Conservation (phyloP, 2,888 invertebrate genomes). For the Fragum sueziense region DNA sequence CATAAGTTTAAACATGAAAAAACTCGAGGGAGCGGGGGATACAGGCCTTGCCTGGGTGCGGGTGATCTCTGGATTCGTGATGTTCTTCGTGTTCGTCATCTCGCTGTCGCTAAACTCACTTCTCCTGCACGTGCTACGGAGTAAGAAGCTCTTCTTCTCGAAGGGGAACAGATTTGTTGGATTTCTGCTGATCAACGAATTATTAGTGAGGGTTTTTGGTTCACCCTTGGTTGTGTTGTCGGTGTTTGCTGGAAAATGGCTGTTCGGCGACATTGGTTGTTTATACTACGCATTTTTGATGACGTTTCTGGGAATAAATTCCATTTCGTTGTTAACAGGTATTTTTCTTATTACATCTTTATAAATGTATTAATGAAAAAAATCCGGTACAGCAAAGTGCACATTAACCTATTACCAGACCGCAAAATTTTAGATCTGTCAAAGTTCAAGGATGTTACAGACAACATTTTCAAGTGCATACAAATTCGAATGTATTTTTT, state of each 20-base stretch:
- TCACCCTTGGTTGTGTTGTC: not conserved
- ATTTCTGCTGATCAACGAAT: not conserved
- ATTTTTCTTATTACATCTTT: too few species aligned
- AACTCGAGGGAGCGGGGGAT: not conserved
- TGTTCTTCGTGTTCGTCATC: not conserved
- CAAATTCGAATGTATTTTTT: too few species aligned
- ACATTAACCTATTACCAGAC: too few species aligned
- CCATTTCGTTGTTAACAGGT: not conserved
- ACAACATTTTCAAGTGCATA: too few species aligned
- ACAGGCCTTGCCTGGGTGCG: constrained; percentile 1
- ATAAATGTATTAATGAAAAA: too few species aligned
- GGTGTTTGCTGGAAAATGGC: not conserved
- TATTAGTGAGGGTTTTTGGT: not conserved
- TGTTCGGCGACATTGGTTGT: constrained; percentile 5
- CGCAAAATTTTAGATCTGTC: too few species aligned
- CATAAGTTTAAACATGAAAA: not conserved
- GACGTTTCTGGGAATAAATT: not conserved
- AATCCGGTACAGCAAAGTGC: too few species aligned
- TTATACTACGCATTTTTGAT: constrained; percentile 1
- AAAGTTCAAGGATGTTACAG: too few species aligned
- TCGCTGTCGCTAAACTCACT: not conserved
- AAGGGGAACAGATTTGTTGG: not conserved
- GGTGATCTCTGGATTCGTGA: not conserved
- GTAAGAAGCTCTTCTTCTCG: not conserved
- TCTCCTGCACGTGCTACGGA: not conserved